Evolutionary conservation across 2,888 invertebrate species (phyloP).

Genomic region (Omphaloscelis lunosa): DNA sequence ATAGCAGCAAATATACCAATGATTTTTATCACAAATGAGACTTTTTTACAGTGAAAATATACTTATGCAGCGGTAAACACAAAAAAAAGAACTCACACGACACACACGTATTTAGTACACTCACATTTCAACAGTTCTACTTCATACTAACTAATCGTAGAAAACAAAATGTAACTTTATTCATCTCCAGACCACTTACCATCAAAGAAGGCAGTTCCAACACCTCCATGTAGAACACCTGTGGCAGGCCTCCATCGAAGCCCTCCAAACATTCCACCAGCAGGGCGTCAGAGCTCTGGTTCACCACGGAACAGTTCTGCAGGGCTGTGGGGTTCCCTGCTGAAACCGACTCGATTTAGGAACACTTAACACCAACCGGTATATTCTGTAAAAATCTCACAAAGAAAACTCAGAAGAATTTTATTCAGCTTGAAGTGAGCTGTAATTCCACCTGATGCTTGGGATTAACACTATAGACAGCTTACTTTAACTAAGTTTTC

Average conservation of each 20-base stretch:
- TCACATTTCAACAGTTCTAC: not conserved
- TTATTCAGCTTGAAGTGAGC: no score
- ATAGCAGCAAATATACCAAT: not conserved
- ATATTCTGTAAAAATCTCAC: not conserved
- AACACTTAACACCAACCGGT: not conserved
- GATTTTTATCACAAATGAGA: not conserved
- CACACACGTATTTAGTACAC: not conserved
- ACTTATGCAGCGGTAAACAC: not conserved
- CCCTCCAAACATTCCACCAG: slow-evolving; percentile 96
- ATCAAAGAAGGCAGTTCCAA: slow-evolving; percentile 92
- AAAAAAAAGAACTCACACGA: not conserved
- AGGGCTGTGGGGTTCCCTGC: slow-evolving; percentile 95
- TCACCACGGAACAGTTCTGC: slow-evolving; percentile 95
- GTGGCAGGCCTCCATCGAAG: slow-evolving; percentile 96
- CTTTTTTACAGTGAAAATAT: no score
- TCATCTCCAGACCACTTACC: slow-evolving; percentile 70
- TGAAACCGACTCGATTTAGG: slow-evolving; percentile 57
- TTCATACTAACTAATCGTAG: no score
- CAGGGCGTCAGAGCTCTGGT: slow-evolving; percentile 92
- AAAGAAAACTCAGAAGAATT: not conserved
- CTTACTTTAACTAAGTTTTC: not conserved
- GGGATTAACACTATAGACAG: not conserved
- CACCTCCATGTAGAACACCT: slow-evolving; percentile 95
- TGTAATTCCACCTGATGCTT: no score
- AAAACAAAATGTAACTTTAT: not conserved